Conservation (phyloP, 2,888 invertebrate species). For the Syrista parreyssii region DNA sequence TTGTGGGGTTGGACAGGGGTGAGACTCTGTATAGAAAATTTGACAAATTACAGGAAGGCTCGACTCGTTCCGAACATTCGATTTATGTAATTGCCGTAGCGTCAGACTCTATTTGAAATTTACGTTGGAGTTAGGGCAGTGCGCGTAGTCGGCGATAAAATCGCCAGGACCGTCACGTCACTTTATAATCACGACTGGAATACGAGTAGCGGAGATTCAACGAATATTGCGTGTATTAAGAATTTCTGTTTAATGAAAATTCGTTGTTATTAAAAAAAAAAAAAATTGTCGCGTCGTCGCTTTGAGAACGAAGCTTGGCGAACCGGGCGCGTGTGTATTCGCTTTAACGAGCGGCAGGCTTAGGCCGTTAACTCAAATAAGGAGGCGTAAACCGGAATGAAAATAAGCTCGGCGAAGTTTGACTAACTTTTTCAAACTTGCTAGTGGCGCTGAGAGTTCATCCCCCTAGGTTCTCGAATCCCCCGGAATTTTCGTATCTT, state of each 20-base stretch:
- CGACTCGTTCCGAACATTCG: no score
- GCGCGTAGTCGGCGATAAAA: not conserved
- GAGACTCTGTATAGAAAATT: no score
- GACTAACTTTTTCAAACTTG: not conserved
- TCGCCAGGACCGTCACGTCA: no score
- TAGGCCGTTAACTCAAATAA: constrained; percentile 5
- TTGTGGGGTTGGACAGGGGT: no score
- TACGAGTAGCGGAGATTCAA: no score
- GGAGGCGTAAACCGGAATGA: not conserved
- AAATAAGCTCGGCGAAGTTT: not conserved
- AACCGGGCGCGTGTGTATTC: not conserved
- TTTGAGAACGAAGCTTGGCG: not conserved
- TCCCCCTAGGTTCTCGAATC: not conserved
- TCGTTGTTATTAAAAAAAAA: not conserved
- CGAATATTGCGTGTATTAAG: not conserved
- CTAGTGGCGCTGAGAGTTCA: not conserved
- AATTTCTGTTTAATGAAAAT: not conserved
- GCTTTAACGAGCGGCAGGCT: not conserved
- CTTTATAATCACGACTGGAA: no score
- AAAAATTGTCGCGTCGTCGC: not conserved
- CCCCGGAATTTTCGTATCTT: constrained; percentile 10
- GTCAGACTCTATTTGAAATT: no score
- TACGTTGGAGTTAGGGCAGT: not conserved
- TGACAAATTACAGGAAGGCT: no score
- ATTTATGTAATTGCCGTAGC: no score